Percentiles rank a stretch among this genome's conserved stretches.
These are phyloP conservation scores for Ictalurus furcatus DNA, from an alignment of 2,113 vertebrate species.

Conservation along the genomic window DNA sequence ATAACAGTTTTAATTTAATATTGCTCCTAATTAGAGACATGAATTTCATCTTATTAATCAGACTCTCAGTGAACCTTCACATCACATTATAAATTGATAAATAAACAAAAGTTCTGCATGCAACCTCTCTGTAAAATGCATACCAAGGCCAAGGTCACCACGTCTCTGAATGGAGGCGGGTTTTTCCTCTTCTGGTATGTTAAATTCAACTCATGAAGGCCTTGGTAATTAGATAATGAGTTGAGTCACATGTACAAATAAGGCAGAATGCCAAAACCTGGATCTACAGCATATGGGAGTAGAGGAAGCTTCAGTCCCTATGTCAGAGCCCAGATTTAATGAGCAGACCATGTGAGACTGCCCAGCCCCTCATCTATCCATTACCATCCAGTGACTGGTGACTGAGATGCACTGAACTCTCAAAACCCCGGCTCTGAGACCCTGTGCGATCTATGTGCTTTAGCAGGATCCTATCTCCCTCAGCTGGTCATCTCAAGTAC, in stretches of 20 bases:
- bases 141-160: conserved; percentile 8
- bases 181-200: background rate
- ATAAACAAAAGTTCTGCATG: background rate
- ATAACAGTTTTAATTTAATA: conserved; percentile 19
- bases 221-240: conserved; percentile 17
- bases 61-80: background rate
- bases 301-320: conserved; percentile 36
- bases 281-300: conserved; percentile 23
- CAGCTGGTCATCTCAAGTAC: conserved; percentile 66
- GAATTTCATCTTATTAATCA: conserved; percentile 28
- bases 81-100: background rate
- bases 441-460: conserved; percentile 63
- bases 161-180: background rate
- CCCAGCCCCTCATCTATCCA: conserved; percentile 37
- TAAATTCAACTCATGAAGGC: background rate
- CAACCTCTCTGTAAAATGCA: conserved; percentile 21
- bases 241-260: background rate
- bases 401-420: conserved; percentile 47
- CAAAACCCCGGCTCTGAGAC: conserved; percentile 48
- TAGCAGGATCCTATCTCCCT: conserved; percentile 59
- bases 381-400: conserved; percentile 32
- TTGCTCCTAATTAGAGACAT: background rate
- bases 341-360: conserved; percentile 47
- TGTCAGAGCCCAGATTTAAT: conserved; percentile 52
- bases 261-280: conserved; percentile 13